phyloP scores from a whole-genome alignment of 2,888 invertebrate species.

The Acanthosepion lycidas region DNA sequence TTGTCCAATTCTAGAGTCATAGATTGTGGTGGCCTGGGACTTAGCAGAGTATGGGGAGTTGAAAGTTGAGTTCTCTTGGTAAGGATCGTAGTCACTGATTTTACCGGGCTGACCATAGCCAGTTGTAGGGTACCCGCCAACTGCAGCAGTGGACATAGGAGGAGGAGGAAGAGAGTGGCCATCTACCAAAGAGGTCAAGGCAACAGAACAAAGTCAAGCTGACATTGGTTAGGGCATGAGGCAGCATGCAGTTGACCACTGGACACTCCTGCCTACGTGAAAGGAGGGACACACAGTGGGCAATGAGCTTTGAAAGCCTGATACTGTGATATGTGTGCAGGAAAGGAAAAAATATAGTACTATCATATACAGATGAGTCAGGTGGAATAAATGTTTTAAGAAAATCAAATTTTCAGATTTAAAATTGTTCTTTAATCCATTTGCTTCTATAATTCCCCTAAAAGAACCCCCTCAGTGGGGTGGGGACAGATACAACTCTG shows the following conservation, averaged over 20 bases:
- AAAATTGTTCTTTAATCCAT: too few relatives aligned
- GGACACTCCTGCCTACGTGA: neutral
- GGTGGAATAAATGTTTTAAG: too few relatives aligned
- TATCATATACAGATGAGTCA: neutral
- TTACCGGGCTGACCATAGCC: conserved; percentile 39
- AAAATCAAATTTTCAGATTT: too few relatives aligned
- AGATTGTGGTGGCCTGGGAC: conserved; percentile 46
- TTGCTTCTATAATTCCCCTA: too few relatives aligned
- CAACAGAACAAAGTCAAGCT: conserved; percentile 47
- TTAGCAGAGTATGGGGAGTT: conserved; percentile 48
- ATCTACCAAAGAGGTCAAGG: conserved; percentile 45
- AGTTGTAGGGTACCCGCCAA: conserved; percentile 8
- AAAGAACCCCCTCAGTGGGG: too few relatives aligned
- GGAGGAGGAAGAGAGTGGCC: conserved; percentile 45
- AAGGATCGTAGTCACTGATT: conserved; percentile 44
- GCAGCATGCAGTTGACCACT: conserved; percentile 40
- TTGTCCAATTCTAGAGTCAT: conserved; percentile 47
- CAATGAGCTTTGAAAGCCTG: conserved; percentile 21
- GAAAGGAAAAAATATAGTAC: neutral
- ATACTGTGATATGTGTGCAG: neutral
- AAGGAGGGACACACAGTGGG: neutral
- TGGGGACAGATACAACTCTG: too few relatives aligned
- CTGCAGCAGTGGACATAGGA: conserved; percentile 46
- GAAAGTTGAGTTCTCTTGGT: conserved; percentile 41
- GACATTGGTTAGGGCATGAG: conserved; percentile 35